Evolutionary conservation across 2,888 invertebrate genomes (phyloP).

Genomic region (Cataglyphis altisquamis): DNA sequence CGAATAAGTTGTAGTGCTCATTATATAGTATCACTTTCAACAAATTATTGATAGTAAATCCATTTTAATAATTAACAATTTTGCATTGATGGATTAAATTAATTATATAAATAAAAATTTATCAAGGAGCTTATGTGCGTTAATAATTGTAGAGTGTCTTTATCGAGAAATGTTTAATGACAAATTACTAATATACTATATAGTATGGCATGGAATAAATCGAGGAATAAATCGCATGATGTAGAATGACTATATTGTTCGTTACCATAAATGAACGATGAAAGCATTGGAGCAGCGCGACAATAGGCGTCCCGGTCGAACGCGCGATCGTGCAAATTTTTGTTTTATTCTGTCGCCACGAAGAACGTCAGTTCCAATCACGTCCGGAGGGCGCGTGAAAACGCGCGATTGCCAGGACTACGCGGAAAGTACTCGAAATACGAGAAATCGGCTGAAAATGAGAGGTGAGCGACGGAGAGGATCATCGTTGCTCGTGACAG

Average conservation of each 20-base stretch:
- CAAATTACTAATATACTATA: not conserved
- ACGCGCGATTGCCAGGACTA: conserved; percentile 57
- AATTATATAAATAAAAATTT: conserved; percentile 9
- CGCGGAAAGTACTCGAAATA: conserved; percentile 69
- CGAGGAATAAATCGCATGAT: not conserved
- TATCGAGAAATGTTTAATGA: not conserved
- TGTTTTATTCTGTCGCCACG: conserved; percentile 57
- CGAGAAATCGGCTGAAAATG: conserved; percentile 76
- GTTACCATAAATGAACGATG: conserved; percentile 25
- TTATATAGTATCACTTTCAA: not conserved
- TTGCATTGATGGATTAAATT: not conserved
- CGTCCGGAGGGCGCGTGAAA: conserved; percentile 62
- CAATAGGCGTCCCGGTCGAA: conserved; percentile 8
- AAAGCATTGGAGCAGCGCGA: not conserved
- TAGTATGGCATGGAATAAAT: not conserved
- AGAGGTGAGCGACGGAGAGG: conserved; percentile 73
- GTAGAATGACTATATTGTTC: not conserved
- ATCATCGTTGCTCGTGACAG: conserved; percentile 73
- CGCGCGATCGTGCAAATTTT: conserved; percentile 56
- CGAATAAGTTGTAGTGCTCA: not conserved
- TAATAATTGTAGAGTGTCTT: not conserved
- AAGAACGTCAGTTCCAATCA: conserved; percentile 69
- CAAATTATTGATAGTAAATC: conserved; percentile 11
- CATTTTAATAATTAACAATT: not conserved
- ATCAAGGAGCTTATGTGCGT: not conserved